Evolutionary conservation across 92 coral and sea anemone species (phyloP), one percentile per base, ranked within the genome.

Genomic region (Epizoanthus fatuus): DNA sequence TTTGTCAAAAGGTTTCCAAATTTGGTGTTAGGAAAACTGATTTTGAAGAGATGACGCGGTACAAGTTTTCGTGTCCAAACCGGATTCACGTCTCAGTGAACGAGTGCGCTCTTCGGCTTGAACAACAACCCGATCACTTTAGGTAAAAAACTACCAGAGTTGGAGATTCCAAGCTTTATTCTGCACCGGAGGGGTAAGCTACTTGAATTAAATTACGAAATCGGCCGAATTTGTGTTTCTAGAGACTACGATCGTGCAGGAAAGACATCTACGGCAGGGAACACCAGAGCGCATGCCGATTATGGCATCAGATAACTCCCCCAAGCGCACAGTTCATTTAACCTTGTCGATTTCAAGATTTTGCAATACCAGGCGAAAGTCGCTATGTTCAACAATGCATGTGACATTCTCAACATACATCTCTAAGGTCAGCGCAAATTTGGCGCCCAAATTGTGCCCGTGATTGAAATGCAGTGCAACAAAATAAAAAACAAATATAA

Each of bases 1-100:
- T 29, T 38, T 60, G 49, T 60, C 49, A 56, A 77, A 22, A 77
- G 51, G 39, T 22, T 77, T 44, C 82, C 68, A 59, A 60, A 60
- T 77, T 77, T 60, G 82, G 82, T 62, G 10, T 20, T 11, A 19
- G 53, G 22, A 59, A 59, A 15, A 58, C 55, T 17, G 13, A 20
- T 69, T 22, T 17, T 19, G 56, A 72, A 17, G 5, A 72, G 58
- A 75, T 16, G 51, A 40, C 52, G 67, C 8, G 51, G 81, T 75
- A 37, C 42, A 32, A 77, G 58, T 60, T 77, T 37, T 59, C 63
- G 45, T 75, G 66, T 47, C 51, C 16, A 19, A 75, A 59, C 69
- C 55, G 16, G 67, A 68, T 56, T 14, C 51, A 56, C 11, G 42
- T 19, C 6, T 53, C 42, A 45, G n/a, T 54, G 12, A 44, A 44